Evolutionary conservation across 1,140 invertebrate genomes (phyloP).

Genomic region (Zaprionus taronus): DNA sequence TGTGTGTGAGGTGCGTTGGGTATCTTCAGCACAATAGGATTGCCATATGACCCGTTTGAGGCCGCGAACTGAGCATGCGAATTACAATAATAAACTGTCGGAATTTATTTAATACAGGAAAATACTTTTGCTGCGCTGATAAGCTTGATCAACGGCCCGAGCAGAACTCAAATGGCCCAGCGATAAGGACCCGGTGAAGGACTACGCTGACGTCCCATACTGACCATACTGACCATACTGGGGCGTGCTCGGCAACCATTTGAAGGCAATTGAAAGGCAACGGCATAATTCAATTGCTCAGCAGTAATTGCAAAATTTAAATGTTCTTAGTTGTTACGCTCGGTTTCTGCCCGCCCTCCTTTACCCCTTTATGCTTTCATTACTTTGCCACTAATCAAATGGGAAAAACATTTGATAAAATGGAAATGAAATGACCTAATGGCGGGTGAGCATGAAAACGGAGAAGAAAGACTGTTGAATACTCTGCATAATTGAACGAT

Average conservation of each 20-base stretch:
- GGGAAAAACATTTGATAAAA: constrained; percentile 10
- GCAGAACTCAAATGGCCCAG: constrained; percentile 53
- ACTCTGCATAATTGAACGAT: background rate
- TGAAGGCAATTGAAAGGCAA: constrained; percentile 28
- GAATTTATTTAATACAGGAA: constrained; percentile 78
- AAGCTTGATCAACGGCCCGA: constrained; percentile 74
- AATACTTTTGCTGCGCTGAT: constrained; percentile 73
- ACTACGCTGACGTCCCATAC: constrained; percentile 45
- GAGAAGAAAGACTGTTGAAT: background rate
- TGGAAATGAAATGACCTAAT: constrained; percentile 1
- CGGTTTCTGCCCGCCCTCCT: background rate
- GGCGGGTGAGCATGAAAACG: background rate
- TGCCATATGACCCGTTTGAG: constrained; percentile 38
- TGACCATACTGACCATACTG: constrained; percentile 23
- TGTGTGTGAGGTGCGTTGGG: constrained; percentile 8
- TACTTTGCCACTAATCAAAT: constrained; percentile 9
- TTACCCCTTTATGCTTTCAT: background rate
- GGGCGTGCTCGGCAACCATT: constrained; percentile 50
- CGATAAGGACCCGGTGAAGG: constrained; percentile 68
- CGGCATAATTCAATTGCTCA: constrained; percentile 43
- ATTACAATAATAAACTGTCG: constrained; percentile 78
- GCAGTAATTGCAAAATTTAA: constrained; percentile 28
- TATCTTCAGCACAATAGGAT: constrained; percentile 39
- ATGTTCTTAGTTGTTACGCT: constrained; percentile 11
- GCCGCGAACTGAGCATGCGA: constrained; percentile 61